phyloP scores from a whole-genome alignment of 2,888 invertebrate species.

The Branchipolynoe longqiensis region DNA sequence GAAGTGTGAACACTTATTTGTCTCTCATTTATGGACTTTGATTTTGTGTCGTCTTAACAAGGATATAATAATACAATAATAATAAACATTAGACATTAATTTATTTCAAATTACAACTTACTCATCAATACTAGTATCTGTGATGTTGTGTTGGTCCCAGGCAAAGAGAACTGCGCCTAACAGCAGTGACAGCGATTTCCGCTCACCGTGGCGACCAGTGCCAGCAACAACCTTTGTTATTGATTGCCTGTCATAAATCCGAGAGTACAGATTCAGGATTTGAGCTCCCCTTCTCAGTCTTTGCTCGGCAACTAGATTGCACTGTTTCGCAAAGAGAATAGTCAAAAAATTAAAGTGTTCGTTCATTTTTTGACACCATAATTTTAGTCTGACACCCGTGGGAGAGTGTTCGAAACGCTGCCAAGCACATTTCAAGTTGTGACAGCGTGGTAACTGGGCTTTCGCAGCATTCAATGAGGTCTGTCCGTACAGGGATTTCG shows the following conservation, averaged over 20 bases:
- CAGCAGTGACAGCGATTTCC: constrained; percentile 67
- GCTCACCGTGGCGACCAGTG: constrained; percentile 65
- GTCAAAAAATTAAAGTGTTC: constrained; percentile 58
- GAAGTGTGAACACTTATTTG: no score
- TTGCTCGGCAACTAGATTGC: constrained; percentile 74
- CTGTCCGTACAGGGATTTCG: constrained; percentile 26
- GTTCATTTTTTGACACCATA: neutral
- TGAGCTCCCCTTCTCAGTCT: constrained; percentile 72
- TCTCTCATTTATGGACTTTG: no score
- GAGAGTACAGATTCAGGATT: constrained; percentile 72
- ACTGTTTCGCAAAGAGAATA: constrained; percentile 72
- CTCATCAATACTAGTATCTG: constrained; percentile 72
- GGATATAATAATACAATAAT: no score
- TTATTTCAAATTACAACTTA: constrained; percentile 37
- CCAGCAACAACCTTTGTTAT: constrained; percentile 69
- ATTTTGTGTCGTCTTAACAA: no score
- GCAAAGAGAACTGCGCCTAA: constrained; percentile 75
- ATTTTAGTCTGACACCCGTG: neutral
- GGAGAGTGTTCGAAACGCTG: constrained; percentile 13
- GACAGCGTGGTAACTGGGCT: constrained; percentile 14
- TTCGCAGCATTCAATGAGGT: neutral
- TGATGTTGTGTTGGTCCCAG: constrained; percentile 75
- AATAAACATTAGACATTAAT: no score
- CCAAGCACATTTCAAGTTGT: constrained; percentile 14
- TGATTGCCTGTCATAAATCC: constrained; percentile 72